Percentiles rank a stretch among this genome's conserved stretches.
Conservation (phyloP, 2,113 vertebrate genomes). For the Rhinolophus sinicus region DNA sequence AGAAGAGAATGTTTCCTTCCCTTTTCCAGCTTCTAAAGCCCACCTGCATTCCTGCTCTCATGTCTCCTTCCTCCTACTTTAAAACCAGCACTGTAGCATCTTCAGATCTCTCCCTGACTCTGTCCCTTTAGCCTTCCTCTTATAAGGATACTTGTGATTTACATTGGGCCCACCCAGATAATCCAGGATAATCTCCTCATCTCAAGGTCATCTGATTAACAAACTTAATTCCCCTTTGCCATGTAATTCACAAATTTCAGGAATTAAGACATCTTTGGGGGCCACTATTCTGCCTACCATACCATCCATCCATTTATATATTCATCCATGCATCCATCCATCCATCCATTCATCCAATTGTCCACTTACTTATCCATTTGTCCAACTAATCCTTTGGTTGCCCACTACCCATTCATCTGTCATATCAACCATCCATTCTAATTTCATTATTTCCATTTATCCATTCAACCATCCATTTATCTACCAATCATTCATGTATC, state of each 20-base stretch:
- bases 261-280: not conserved
- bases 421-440: not conserved
- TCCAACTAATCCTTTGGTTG: not conserved
- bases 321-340: not conserved
- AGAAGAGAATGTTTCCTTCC: too few species aligned
- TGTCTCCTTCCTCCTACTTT: too few species aligned
- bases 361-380: not conserved
- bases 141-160: too few species aligned
- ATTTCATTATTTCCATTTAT: slow-evolving; percentile 57
- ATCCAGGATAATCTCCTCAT: too few species aligned
- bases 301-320: not conserved
- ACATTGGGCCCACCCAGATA: too few species aligned
- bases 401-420: not conserved
- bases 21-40: too few species aligned
- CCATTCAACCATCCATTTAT: not conserved
- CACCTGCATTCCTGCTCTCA: too few species aligned
- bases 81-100: too few species aligned
- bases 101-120: too few species aligned
- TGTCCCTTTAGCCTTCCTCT: too few species aligned
- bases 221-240: not conserved
- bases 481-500: not conserved
- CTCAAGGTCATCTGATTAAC: not conserved
- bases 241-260: not conserved
- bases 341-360: not conserved
- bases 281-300: not conserved